These are phyloP conservation scores for Sorex araneus DNA, from an alignment of 2,113 vertebrate species.

Conservation along the genomic window DNA sequence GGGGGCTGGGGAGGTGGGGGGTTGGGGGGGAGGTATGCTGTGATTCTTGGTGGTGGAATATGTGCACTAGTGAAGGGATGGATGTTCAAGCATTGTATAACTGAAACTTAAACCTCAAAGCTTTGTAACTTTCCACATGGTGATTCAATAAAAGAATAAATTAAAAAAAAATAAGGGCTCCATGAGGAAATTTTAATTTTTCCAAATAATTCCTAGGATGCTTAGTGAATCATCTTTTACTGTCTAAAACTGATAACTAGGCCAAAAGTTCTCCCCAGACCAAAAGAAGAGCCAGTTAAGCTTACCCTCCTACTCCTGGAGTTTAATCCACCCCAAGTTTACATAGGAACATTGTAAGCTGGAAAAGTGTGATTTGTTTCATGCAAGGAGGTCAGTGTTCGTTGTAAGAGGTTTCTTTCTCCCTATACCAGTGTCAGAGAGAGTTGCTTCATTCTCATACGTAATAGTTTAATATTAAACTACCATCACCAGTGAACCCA, in stretches of 20 bases:
- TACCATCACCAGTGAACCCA: background rate
- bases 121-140: too few species aligned
- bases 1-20: too few species aligned
- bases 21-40: too few species aligned
- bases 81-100: too few species aligned
- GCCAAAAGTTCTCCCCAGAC: background rate
- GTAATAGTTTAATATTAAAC: background rate
- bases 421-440: background rate
- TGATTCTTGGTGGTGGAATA: too few species aligned
- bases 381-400: background rate
- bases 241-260: background rate
- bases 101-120: too few species aligned
- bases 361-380: background rate
- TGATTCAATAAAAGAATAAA: too few species aligned
- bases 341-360: background rate
- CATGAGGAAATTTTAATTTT: background rate
- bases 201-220: conserved; percentile 4
- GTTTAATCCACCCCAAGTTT: too few species aligned
- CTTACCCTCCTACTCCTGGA: background rate
- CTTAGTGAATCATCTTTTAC: background rate
- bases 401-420: background rate
- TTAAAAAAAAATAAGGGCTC: background rate
- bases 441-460: background rate
- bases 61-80: too few species aligned
- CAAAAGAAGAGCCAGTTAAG: background rate